phyloP scores from a whole-genome alignment of 2,888 invertebrate genomes.

The Pseudanteris insignis region DNA sequence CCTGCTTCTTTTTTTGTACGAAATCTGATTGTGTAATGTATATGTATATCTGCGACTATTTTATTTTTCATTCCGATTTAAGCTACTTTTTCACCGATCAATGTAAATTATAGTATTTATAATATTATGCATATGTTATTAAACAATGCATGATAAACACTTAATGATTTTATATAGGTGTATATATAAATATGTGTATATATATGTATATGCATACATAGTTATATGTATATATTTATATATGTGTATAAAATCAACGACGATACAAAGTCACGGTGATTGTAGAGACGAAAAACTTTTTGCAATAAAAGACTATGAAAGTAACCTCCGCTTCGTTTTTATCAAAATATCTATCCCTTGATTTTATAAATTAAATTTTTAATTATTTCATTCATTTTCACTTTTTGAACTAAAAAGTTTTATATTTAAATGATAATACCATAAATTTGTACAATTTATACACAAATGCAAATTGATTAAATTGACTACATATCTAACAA shows the following conservation, averaged over 20 bases:
- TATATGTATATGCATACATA: constrained; percentile 9
- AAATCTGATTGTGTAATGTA: neutral
- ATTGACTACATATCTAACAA: too few relatives aligned
- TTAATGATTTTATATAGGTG: constrained; percentile 3
- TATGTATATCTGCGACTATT: constrained; percentile 14
- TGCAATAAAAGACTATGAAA: constrained; percentile 27
- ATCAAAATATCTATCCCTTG: too few relatives aligned
- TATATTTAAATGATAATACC: too few relatives aligned
- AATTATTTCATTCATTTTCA: too few relatives aligned
- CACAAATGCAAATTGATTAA: too few relatives aligned
- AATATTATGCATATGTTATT: constrained; percentile 4
- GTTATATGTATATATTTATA: neutral
- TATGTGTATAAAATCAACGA: constrained; percentile 2
- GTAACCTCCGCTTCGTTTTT: neutral
- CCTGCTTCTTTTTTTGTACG: constrained; percentile 5
- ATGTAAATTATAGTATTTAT: constrained; percentile 34
- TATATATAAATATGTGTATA: constrained; percentile 4
- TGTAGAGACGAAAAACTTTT: constrained; percentile 29
- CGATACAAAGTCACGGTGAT: constrained; percentile 22
- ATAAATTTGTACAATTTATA: too few relatives aligned
- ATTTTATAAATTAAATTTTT: too few relatives aligned
- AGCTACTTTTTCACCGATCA: constrained; percentile 23
- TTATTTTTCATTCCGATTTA: constrained; percentile 11
- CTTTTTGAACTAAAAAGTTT: too few relatives aligned
- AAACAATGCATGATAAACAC: constrained; percentile 1